Conservation (phyloP, 2,888 invertebrate genomes). For the Blastobasis lacticolella region DNA sequence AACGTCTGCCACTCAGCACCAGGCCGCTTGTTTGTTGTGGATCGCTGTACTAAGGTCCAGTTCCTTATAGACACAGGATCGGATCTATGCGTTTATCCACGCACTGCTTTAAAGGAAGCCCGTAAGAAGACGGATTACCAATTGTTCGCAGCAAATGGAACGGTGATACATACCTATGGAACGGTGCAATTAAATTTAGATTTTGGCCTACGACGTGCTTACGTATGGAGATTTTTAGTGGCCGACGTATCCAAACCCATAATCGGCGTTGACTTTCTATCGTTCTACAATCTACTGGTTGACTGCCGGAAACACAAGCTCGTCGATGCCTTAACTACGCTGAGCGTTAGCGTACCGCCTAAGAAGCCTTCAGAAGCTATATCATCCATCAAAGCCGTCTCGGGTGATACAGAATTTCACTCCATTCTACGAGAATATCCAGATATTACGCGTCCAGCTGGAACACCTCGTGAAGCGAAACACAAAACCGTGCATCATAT, state of each 20-base stretch:
- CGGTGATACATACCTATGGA: neutral
- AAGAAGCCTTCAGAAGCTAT: neutral
- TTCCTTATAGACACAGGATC: neutral
- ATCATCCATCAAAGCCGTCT: neutral
- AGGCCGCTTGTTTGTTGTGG: slow-evolving; percentile 6
- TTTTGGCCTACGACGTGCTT: slow-evolving; percentile 5
- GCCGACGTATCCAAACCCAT: slow-evolving; percentile 20
- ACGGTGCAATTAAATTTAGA: neutral
- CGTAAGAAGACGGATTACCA: neutral
- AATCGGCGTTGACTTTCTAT: slow-evolving; percentile 30
- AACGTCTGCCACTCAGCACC: slow-evolving; percentile 10
- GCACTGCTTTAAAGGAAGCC: too few relatives aligned
- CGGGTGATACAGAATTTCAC: neutral
- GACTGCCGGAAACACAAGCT: slow-evolving; percentile 21
- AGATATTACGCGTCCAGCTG: neutral
- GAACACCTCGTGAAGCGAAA: neutral
- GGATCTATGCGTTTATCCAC: too few relatives aligned
- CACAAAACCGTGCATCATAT: neutral
- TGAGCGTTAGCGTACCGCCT: slow-evolving; percentile 1
- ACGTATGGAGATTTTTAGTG: slow-evolving; percentile 23
- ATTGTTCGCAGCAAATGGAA: neutral
- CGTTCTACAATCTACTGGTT: slow-evolving; percentile 22
- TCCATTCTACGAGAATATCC: neutral
- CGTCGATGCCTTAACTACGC: slow-evolving; percentile 9
- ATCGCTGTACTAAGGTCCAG: slow-evolving; percentile 6